Evolutionary conservation across 2,888 invertebrate genomes (phyloP), one percentile per base, ranked within the genome.

Genomic region (Ophraella communa): DNA sequence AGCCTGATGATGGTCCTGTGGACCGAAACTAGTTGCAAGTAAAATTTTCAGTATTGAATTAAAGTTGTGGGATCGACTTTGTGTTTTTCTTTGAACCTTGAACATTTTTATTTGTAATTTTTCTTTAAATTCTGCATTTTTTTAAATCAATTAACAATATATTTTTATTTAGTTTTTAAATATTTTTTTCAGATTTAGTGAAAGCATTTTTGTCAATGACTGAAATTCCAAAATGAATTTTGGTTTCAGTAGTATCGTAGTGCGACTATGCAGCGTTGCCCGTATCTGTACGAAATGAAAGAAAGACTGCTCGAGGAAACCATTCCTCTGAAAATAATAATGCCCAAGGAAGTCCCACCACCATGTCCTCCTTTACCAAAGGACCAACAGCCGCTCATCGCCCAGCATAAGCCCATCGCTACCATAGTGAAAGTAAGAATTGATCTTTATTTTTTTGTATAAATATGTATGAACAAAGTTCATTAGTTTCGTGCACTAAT

Each of bases 261-360:
- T 65, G 77, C 86, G 86, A 88, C 87, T 84, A 91, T 91, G 91
- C 91, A 91, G 87, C 89, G 93, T 85, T 94, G 93, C 86, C 94
- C 94, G 79, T 94, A 94, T 86, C 90, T 94, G 84, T 92, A 93
- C 87, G 94, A 94, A 89, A 94, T 94, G 94, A 93, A 93, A 86
- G 93, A 94, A 88, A 91, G 94, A 79, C 86, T 94, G 84, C 87
- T 94, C 76, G 91, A 91, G 79, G 88, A 90, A 81, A 87, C 87
- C 80, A 82, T 87, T 78, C 87, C 88, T 73, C 85, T 88, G 84
- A 88, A 87, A 77, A 85, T 85, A 76, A 84, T 87, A 77, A 83
- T 84, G 65, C 83, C 85, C 64, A 86, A 85, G 76, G 81, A 84
- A 77, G 77, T 80, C 61, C 79, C 81, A 66, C 78, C 80, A 68